These are phyloP conservation scores for Hippocampus mohnikei DNA, from an alignment of 2,113 vertebrate species.

Conservation along the genomic window DNA sequence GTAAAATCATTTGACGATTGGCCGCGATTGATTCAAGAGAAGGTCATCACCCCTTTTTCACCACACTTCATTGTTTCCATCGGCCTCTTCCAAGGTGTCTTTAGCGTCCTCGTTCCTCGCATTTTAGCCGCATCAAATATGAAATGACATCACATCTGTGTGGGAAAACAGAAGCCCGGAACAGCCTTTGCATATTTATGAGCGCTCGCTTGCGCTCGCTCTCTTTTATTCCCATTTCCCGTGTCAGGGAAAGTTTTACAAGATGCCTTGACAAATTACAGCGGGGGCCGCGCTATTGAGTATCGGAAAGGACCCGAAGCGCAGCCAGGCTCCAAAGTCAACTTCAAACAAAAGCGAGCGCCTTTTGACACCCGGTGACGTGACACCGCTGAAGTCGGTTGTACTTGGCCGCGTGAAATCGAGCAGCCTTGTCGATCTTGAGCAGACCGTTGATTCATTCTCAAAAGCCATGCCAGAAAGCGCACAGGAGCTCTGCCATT, in stretches of 20 bases:
- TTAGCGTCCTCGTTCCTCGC: not conserved
- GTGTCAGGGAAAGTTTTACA: conserved; percentile 57
- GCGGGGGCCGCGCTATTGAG: conserved; percentile 30
- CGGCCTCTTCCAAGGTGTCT: not conserved
- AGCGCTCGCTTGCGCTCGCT: conserved; percentile 29
- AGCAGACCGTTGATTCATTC: not conserved
- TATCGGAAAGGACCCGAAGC: conserved; percentile 38
- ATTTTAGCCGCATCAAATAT: conserved; percentile 23
- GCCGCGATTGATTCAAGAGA: not conserved
- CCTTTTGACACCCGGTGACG: conserved; percentile 21
- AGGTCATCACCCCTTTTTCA: not conserved
- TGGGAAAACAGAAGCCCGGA: conserved; percentile 31
- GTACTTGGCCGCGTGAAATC: not conserved
- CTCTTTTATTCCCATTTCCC: conserved; percentile 57
- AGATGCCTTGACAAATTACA: conserved; percentile 61
- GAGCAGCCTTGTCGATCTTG: not conserved
- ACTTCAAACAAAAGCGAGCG: not conserved
- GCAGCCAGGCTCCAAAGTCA: conserved; percentile 7
- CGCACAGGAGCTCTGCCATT: not conserved
- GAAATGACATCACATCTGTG: conserved; percentile 31
- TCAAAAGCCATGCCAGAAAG: not conserved
- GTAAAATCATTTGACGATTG: not conserved
- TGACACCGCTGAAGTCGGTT: not conserved
- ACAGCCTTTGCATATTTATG: conserved; percentile 63
- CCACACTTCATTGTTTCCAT: not conserved